Percentiles rank a stretch among this genome's conserved stretches.
Conservation (phyloP, 2,797 vertebrate species). For the Melanotaenia nigrans region DNA sequence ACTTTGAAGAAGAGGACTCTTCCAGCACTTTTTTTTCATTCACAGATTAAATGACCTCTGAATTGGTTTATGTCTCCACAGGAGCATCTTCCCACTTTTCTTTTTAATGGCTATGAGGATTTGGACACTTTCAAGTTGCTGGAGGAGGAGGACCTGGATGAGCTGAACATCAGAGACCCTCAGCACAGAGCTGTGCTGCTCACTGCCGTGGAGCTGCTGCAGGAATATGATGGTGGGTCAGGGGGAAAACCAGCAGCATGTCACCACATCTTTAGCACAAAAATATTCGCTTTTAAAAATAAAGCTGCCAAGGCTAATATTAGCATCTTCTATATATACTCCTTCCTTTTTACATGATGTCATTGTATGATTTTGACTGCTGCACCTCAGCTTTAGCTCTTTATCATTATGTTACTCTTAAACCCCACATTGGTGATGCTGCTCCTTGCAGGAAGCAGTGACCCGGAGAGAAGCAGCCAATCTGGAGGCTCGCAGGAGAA, state of each 20-base stretch:
- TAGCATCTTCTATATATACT: not conserved
- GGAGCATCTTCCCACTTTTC: conserved; percentile 97
- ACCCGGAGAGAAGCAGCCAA: conserved; percentile 79
- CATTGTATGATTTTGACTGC: not conserved
- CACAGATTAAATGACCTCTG: not conserved
- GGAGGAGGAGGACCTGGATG: conserved; percentile 96
- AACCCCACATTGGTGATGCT: conserved; percentile 46
- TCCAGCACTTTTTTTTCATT: not conserved
- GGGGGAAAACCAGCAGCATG: not conserved
- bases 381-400: not conserved
- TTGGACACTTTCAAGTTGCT: conserved; percentile 96
- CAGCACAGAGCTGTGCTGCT: conserved; percentile 94
- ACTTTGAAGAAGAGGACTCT: not conserved
- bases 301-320: not conserved
- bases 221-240: conserved; percentile 91
- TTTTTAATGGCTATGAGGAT: conserved; percentile 98
- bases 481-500: conserved; percentile 90
- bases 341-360: not conserved
- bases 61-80: conserved; percentile 60
- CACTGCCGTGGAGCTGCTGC: conserved; percentile 92
- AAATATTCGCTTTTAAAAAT: not conserved
- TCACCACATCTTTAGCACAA: not conserved
- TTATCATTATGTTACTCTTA: not conserved
- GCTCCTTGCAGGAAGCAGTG: conserved; percentile 89
- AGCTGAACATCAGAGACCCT: conserved; percentile 93